phyloP scores from a whole-genome alignment of 2,888 invertebrate species.

The Masnerella sp. region DNA sequence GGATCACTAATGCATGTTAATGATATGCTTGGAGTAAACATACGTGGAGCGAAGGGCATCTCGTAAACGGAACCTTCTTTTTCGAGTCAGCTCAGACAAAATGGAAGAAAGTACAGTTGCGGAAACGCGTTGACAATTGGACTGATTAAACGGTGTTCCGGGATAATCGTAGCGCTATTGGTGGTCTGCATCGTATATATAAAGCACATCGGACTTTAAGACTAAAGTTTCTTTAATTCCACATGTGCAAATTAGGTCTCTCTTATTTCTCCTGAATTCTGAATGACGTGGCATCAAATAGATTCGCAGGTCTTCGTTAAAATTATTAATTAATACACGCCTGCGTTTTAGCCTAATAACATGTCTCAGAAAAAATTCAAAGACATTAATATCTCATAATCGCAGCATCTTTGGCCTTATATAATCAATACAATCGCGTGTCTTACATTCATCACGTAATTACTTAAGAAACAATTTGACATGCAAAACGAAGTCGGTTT shows the following conservation, averaged over 20 bases:
- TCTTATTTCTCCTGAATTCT: slow-evolving; percentile 13
- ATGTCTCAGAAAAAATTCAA: not conserved
- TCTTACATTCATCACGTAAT: slow-evolving; percentile 38
- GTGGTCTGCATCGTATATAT: slow-evolving; percentile 56
- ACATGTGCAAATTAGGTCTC: slow-evolving; percentile 28
- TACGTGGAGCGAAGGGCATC: slow-evolving; percentile 6
- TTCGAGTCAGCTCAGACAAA: too few species aligned
- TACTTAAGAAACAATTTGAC: slow-evolving; percentile 17
- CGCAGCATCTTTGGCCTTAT: slow-evolving; percentile 59
- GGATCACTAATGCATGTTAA: slow-evolving; percentile 45
- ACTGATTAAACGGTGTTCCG: not conserved
- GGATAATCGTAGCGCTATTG: slow-evolving; percentile 51
- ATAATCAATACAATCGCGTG: slow-evolving; percentile 33
- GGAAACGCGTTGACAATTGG: not conserved
- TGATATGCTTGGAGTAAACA: slow-evolving; percentile 40
- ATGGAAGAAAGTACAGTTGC: not conserved
- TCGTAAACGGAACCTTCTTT: too few species aligned
- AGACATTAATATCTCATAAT: slow-evolving; percentile 15
- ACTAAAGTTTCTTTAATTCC: slow-evolving; percentile 15
- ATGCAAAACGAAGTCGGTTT: slow-evolving; percentile 10
- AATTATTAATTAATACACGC: not conserved
- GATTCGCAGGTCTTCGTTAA: slow-evolving; percentile 10
- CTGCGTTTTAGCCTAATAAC: too few species aligned
- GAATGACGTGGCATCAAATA: slow-evolving; percentile 25
- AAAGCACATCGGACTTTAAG: slow-evolving; percentile 35